These are phyloP conservation scores for Tetraodon nigroviridis DNA, from an alignment of 2,113 vertebrate species.

Conservation along the genomic window DNA sequence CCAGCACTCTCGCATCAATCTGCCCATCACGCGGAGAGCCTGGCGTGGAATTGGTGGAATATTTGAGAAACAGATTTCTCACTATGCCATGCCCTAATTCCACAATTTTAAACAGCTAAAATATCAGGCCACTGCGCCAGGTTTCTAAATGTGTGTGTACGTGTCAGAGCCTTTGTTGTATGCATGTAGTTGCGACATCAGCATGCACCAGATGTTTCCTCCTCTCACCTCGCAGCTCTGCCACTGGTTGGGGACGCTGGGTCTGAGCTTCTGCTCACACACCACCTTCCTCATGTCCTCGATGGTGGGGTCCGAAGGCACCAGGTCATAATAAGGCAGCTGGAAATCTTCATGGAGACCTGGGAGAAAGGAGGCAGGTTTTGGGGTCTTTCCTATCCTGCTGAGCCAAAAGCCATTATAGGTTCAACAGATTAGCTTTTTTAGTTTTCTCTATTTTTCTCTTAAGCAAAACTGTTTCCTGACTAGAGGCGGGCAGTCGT, in stretches of 20 bases:
- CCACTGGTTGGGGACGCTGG: conserved; percentile 96
- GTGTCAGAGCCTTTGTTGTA: too few relatives aligned
- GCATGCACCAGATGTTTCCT: not conserved
- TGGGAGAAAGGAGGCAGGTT: conserved; percentile 43
- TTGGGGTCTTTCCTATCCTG: not conserved
- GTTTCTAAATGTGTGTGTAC: too few relatives aligned
- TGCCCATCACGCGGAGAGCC: conserved; percentile 90
- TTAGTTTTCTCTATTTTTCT: too few relatives aligned
- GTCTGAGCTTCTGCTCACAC: conserved; percentile 93
- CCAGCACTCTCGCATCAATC: conserved; percentile 97
- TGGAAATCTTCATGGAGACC: conserved; percentile 93
- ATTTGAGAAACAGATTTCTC: not conserved
- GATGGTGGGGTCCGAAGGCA: conserved; percentile 94
- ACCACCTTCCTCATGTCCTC: conserved; percentile 95
- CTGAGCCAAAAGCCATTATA: not conserved
- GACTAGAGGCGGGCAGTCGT: not conserved
- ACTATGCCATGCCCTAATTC: too few relatives aligned
- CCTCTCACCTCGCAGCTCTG: conserved; percentile 93
- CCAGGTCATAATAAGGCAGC: conserved; percentile 93
- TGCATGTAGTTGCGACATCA: not conserved
- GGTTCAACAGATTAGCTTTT: too few relatives aligned
- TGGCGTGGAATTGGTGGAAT: conserved; percentile 35
- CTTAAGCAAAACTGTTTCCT: too few relatives aligned
- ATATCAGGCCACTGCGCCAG: too few relatives aligned
- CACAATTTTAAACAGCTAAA: too few relatives aligned